These are phyloP conservation scores for Catonia carolina DNA, from an alignment of 2,888 invertebrate species.

Conservation along the genomic window DNA sequence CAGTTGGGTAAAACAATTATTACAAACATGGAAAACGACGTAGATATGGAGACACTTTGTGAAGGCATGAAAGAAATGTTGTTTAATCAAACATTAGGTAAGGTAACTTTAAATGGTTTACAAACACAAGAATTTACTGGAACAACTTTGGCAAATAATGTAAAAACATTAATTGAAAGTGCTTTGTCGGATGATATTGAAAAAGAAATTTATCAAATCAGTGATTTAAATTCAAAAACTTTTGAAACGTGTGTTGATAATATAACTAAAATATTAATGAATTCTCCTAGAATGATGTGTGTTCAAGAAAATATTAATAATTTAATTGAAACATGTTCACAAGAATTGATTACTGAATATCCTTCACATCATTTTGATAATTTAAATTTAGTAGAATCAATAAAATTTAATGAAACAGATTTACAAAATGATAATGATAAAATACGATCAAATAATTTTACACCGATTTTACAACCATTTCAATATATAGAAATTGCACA, in stretches of 20 bases:
- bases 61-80: constrained; percentile 12
- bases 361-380: constrained; percentile 2
- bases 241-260: constrained; percentile 22
- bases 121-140: background rate
- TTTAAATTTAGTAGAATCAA: background rate
- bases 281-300: constrained; percentile 10
- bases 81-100: background rate
- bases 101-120: background rate
- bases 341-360: constrained; percentile 9
- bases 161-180: constrained; percentile 1
- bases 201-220: background rate
- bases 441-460: background rate
- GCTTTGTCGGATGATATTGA: constrained; percentile 1
- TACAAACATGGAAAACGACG: background rate
- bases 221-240: constrained; percentile 1
- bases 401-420: background rate
- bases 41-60: constrained; percentile 6
- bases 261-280: constrained; percentile 11
- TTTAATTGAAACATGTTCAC: constrained; percentile 18
- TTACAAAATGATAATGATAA: background rate
- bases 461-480: constrained; percentile 14
- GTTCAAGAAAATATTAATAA: constrained; percentile 21
- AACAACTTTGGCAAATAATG: background rate
- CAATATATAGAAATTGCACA: constrained; percentile 17
- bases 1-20: background rate